Evolutionary conservation across 2,888 invertebrate genomes (phyloP), one percentile per base, ranked within the genome.

Genomic region (Agonopterix arenella): DNA sequence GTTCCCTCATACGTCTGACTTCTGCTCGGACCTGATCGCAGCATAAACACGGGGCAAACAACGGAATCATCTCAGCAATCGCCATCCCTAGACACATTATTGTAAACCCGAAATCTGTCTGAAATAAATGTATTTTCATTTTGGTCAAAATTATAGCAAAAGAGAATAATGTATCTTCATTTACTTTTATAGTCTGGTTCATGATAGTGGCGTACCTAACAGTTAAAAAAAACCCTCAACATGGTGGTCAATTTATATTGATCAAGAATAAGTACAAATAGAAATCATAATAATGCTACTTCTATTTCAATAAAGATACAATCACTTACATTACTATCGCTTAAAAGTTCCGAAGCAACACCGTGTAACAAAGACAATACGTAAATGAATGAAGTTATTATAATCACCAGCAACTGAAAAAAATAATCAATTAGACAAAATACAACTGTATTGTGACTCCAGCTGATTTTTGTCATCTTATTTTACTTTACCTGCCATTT

Each of bases 401-500:
- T 60, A 36, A 71, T 68, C 2, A 73, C 61, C 50, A 83, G 55
- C 41, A 82, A 56, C 82, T 84, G 72, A 56, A 79, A 75, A 13
- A 36, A 42, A 42, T 53, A 40, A 44, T 44, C 9, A 37, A 43
- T 42, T 7, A 13, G 13, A 2, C 13, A 13, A 2, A 13, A 13
- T 13, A 2, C 13, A 13, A 13, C 13, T 13, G 13, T 4, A 44
- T 8, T 44, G 16, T 44, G 18, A 11, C n/a, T 43, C 8, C n/a
- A 8, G 11, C 8, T 8, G 13, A 1, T 11, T 11, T 43, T 43
- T 43, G 4, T 43, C 11, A 7, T 7, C 4, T 13, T 8, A 13
- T 11, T 43, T 1, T 43, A 40, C 4, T 53, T 62, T 62, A 82
- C 83, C 80, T 81, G 80, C 80, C 80, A 83, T 57, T 80, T 81